Conservation (phyloP, 1,140 invertebrate genomes). For the Trissolcus basalis region DNA sequence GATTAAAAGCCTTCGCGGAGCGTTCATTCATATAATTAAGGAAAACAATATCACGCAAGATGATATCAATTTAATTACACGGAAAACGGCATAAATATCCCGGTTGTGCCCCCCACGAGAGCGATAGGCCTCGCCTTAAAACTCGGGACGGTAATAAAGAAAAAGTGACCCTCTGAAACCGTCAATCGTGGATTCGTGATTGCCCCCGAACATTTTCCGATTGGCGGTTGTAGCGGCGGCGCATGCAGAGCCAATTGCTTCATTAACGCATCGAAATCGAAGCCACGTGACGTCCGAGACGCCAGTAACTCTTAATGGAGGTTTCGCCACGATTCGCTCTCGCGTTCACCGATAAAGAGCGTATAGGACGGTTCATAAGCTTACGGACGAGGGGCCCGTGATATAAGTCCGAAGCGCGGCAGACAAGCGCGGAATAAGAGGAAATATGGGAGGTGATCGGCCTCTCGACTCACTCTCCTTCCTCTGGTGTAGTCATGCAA, state of each 20-base stretch:
- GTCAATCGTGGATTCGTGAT: neutral
- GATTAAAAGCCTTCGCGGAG: too few species aligned
- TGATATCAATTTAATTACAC: conserved; percentile 5
- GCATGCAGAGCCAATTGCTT: conserved; percentile 67
- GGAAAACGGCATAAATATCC: conserved; percentile 11
- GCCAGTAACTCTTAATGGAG: conserved; percentile 35
- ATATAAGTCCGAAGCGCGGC: conserved; percentile 67
- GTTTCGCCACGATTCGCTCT: conserved; percentile 49
- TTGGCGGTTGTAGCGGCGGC: conserved; percentile 62
- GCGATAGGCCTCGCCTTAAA: neutral
- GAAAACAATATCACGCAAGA: conserved; percentile 1
- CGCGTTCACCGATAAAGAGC: conserved; percentile 69
- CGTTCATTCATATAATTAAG: too few species aligned
- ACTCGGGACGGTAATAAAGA: conserved; percentile 13
- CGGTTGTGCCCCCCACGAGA: conserved; percentile 10
- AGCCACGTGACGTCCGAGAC: conserved; percentile 27
- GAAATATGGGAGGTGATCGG: conserved; percentile 76
- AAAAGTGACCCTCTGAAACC: neutral
- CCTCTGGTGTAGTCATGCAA: conserved; percentile 68
- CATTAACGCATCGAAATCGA: conserved; percentile 66
- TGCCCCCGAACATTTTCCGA: conserved; percentile 37
- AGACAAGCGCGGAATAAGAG: conserved; percentile 72
- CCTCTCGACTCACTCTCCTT: conserved; percentile 65
- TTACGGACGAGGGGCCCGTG: conserved; percentile 57
- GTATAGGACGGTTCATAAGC: conserved; percentile 71